A percentile compares a stretch with the other conserved stretches of the same genome.
Conservation (phyloP, 2,113 vertebrate genomes). For the Paedocypris sp. region DNA sequence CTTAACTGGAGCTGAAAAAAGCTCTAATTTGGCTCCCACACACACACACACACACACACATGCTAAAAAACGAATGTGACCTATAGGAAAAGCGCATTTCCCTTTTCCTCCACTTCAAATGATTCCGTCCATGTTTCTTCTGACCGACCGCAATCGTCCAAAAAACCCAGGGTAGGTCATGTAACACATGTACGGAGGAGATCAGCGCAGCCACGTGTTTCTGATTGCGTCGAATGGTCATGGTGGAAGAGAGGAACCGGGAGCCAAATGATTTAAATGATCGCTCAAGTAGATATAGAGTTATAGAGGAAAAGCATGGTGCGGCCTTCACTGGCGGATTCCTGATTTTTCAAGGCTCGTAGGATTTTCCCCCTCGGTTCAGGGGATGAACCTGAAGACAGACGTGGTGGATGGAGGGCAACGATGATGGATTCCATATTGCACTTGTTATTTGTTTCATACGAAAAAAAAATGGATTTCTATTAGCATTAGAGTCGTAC, state of each 20-base stretch:
- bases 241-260: background rate
- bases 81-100: background rate
- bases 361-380: background rate
- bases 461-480: background rate
- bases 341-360: slow-evolving; percentile 15
- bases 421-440: background rate
- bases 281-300: slow-evolving; percentile 5
- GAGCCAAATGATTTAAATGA: slow-evolving; percentile 12
- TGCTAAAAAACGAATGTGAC: background rate
- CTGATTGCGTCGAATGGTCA: slow-evolving; percentile 12
- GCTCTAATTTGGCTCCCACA: background rate
- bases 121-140: background rate
- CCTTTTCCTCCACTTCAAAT: background rate
- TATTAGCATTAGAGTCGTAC: background rate
- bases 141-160: background rate
- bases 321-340: background rate
- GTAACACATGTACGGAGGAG: slow-evolving; percentile 14
- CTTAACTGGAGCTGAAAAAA: background rate
- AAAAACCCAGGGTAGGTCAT: background rate
- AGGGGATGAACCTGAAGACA: background rate
- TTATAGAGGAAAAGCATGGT: slow-evolving; percentile 3
- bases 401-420: background rate
- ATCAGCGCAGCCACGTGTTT: slow-evolving; percentile 23
- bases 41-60: background rate
- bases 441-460: background rate